Evolutionary conservation across 2,797 vertebrate species (phyloP).

Genomic region (Miichthys miiuy): DNA sequence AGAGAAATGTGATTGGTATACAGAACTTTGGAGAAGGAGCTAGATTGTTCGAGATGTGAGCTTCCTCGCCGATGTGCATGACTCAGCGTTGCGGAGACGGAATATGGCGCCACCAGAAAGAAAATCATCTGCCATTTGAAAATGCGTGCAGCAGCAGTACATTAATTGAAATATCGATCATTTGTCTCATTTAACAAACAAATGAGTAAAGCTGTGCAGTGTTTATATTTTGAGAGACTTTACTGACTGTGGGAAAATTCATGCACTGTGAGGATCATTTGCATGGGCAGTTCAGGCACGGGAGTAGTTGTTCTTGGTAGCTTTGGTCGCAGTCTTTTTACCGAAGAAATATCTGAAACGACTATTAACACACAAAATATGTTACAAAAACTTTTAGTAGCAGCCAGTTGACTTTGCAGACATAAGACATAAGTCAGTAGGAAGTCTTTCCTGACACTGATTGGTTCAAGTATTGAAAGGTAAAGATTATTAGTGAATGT

Average conservation of each 20-base stretch:
- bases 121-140: slow-evolving; percentile 4
- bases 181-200: slow-evolving; percentile 11
- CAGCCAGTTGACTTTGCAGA: not conserved
- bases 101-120: not conserved
- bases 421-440: not conserved
- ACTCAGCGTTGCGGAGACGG: slow-evolving; percentile 57
- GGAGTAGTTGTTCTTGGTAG: not conserved
- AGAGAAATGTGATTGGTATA: slow-evolving; percentile 47
- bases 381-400: not conserved
- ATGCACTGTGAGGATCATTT: slow-evolving; percentile 21
- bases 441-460: not conserved
- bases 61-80: slow-evolving; percentile 32
- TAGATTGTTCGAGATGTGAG: slow-evolving; percentile 19
- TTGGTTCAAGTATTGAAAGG: not conserved
- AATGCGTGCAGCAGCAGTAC: not conserved
- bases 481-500: not conserved
- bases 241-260: not conserved
- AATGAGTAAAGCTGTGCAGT: not conserved
- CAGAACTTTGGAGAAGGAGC: slow-evolving; percentile 6
- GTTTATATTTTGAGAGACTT: too few relatives aligned
- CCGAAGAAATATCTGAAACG: not conserved
- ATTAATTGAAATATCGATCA: slow-evolving; percentile 25
- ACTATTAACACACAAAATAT: not conserved
- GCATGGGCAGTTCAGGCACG: not conserved
- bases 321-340: not conserved